A percentile compares a stretch with the other conserved stretches of the same genome.
Evolutionary conservation across 2,797 vertebrate genomes (phyloP).

Genomic region (Buceros bicornis): DNA sequence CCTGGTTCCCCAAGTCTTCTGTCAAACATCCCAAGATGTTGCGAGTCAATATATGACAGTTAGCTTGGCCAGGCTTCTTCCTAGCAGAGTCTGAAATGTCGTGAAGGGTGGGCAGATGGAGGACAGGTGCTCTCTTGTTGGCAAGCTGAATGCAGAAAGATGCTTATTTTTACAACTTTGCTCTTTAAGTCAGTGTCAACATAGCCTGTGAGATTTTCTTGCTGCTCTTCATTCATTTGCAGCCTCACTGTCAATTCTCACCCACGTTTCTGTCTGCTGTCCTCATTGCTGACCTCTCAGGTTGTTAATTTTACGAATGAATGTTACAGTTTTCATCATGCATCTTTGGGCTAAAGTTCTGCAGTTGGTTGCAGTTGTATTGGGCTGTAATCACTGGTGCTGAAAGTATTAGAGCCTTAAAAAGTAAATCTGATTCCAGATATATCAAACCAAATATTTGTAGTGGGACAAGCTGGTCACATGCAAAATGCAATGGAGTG

Average conservation of each 20-base stretch:
- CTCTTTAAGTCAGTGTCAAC: neutral
- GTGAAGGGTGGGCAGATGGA: neutral
- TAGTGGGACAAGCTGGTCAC: neutral
- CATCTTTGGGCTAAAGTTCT: neutral
- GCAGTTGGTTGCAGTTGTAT: neutral
- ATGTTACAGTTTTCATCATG: neutral
- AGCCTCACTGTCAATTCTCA: neutral
- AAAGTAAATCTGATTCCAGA: neutral
- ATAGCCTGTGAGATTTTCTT: neutral
- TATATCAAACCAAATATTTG: neutral
- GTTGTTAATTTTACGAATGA: neutral
- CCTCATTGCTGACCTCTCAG: neutral
- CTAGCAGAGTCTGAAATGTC: neutral
- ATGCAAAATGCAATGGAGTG: neutral
- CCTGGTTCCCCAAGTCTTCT: neutral
- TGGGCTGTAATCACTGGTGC: neutral
- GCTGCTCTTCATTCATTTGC: neutral
- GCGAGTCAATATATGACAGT: neutral
- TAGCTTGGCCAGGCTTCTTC: neutral
- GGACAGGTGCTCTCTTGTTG: neutral
- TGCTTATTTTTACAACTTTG: neutral
- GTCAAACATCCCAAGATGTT: neutral
- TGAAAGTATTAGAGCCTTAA: neutral
- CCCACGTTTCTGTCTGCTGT: neutral
- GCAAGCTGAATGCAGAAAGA: neutral